Evolutionary conservation across 2,888 invertebrate genomes (phyloP), one percentile per base, ranked within the genome.

Genomic region (Drosophila emarginata): DNA sequence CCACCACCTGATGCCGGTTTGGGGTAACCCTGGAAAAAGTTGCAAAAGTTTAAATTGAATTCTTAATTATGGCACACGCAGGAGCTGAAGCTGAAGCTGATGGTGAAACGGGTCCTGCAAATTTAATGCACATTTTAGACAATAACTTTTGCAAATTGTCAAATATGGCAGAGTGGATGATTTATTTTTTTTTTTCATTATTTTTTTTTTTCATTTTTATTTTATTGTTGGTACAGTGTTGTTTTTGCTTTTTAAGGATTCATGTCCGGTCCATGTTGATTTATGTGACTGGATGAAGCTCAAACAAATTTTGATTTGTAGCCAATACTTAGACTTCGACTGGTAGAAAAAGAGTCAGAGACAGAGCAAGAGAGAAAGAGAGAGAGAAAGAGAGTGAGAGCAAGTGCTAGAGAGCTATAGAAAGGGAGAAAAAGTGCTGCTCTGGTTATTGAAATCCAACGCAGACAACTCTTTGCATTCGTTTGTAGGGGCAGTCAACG

Each of bases 301-400:
- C 53, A 59, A 54, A 61, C 65, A 68, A 61, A 78, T 69, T 80
- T 78, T 83, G 80, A 80, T 83, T 80, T 80, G 73, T 83, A 68
- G 71, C 66, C 65, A 80, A 72, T 75, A 64, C 72, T 69, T 61
- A 58, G 50, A 26, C 32, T 54, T 15, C 50, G 36, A 45, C 45
- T 45, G 18, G 15, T 15, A 18, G 37, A n/a, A 37, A 37, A 40
- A 45, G 45, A 45, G 18, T 21, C 32, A 39, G 37, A 50, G 37
- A 50, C 32, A 68, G 14, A 56, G 11, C 7, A 18, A 7, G 40
- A 37, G 50, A 53, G 4, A 54, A n/a, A n/a, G n/a, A n/a, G 39
- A 39, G 37, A 50, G 37, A 50, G 37, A 68, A 12, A 56, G 11
- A 9, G 23, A 7, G 40, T 32, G 50, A 53, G 4, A 54, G 53